Percentiles rank a stretch among this genome's conserved stretches.
phyloP scores from a whole-genome alignment of 2,797 vertebrate species.

The Tenualosa thibaudeaui region DNA sequence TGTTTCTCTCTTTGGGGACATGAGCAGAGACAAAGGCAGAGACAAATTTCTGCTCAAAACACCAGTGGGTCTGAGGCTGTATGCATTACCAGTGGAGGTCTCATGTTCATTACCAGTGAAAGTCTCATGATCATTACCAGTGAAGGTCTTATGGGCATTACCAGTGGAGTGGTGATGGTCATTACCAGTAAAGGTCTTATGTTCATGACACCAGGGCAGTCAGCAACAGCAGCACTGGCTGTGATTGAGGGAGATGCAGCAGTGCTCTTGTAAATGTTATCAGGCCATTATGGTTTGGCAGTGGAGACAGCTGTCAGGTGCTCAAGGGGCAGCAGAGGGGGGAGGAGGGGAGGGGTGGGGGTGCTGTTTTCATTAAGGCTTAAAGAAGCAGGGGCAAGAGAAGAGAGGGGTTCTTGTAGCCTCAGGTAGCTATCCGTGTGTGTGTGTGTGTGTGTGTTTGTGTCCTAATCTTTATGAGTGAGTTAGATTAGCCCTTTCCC shows the following conservation, averaged over 20 bases:
- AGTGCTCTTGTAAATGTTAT: conserved; percentile 16
- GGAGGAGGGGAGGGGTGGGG: conserved; percentile 28
- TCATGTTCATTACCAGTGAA: no score
- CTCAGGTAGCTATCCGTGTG: conserved; percentile 6
- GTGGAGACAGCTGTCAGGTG: conserved; percentile 65
- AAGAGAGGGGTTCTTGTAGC: conserved; percentile 29
- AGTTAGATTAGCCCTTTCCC: conserved; percentile 29
- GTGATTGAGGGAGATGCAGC: background rate
- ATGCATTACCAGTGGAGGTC: no score
- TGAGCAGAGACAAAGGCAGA: background rate
- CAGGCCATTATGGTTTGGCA: conserved; percentile 58
- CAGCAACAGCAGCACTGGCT: background rate
- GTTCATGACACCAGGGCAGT: background rate
- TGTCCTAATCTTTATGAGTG: conserved; percentile 37
- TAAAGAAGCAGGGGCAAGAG: background rate
- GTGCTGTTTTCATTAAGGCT: conserved; percentile 40
- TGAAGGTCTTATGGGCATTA: no score
- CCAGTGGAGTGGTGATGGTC: background rate
- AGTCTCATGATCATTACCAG: no score
- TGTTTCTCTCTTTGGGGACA: no score
- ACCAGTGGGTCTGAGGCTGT: background rate
- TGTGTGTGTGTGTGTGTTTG: background rate
- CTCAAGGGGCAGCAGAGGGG: conserved; percentile 24
- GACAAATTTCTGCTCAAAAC: background rate
- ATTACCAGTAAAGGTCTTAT: background rate